Evolutionary conservation across 2,888 invertebrate genomes (phyloP).

Genomic region (Chelonus formosanus): DNA sequence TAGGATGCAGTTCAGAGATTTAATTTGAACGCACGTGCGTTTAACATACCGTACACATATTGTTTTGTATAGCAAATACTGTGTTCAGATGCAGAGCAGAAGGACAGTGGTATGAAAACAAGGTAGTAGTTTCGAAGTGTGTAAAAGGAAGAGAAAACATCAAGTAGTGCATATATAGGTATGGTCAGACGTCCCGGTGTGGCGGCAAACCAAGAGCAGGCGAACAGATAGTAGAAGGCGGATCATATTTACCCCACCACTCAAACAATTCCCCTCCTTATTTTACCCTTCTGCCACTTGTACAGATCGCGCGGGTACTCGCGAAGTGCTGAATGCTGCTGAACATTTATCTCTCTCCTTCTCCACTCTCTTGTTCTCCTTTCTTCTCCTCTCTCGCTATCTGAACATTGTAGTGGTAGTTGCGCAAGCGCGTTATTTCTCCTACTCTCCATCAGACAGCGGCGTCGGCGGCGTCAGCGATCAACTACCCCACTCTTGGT

Average conservation of each 20-base stretch:
- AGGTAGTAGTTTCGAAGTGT: neutral
- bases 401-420: neutral
- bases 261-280: conserved; percentile 24
- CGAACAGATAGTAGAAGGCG: conserved; percentile 41
- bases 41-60: no score
- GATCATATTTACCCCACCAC: conserved; percentile 28
- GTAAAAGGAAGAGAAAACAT: conserved; percentile 6
- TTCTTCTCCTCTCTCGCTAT: conserved; percentile 64
- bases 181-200: conserved; percentile 37
- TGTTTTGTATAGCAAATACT: no score
- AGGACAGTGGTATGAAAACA: no score
- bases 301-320: conserved; percentile 7
- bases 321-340: conserved; percentile 46
- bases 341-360: conserved; percentile 47
- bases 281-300: conserved; percentile 25
- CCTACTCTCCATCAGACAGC: conserved; percentile 65
- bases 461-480: conserved; percentile 51
- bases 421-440: conserved; percentile 60
- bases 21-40: no score
- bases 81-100: no score
- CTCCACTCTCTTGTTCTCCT: conserved; percentile 69
- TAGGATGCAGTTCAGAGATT: no score
- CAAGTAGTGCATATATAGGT: conserved; percentile 30
- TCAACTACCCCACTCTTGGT: conserved; percentile 36
- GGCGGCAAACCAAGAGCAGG: conserved; percentile 37